phyloP scores from a whole-genome alignment of 64 coral and sea anemone genomes.

The Dendrophyllia cribrosa region DNA sequence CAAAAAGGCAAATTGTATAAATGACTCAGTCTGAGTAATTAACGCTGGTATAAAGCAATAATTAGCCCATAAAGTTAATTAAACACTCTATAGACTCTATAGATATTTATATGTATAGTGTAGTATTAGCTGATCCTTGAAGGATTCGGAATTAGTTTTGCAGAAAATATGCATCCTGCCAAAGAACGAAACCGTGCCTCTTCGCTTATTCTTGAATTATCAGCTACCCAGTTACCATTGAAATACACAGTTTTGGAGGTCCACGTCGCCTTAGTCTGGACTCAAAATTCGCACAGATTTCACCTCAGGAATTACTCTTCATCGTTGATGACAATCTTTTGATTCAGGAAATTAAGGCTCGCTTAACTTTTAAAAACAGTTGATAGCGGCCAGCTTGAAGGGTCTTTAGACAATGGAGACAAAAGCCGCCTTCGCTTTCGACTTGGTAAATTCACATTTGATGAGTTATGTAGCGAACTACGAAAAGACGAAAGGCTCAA shows the following conservation, averaged over 20 bases:
- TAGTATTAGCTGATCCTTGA: too few relatives aligned
- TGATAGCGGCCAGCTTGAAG: background rate
- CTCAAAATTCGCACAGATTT: background rate
- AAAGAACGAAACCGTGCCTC: background rate
- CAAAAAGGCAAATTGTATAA: too few relatives aligned
- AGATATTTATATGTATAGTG: too few relatives aligned
- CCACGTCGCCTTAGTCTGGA: background rate
- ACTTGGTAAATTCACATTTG: background rate
- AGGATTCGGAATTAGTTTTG: too few relatives aligned
- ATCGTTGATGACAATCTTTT: background rate
- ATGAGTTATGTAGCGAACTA: background rate
- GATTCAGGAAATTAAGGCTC: background rate
- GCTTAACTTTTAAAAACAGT: background rate
- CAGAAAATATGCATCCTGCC: too few relatives aligned
- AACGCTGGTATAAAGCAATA: too few relatives aligned
- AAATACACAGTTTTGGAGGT: background rate
- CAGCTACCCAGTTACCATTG: background rate
- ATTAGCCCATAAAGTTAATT: too few relatives aligned
- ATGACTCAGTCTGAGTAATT: too few relatives aligned
- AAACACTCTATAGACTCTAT: too few relatives aligned
- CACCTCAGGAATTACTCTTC: background rate
- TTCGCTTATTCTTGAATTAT: background rate
- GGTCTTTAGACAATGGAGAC: background rate
- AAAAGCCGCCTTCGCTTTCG: background rate
- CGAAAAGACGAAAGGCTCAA: background rate